Evolutionary conservation across 1,140 invertebrate genomes (phyloP).

Genomic region (Drosophila sechellia): DNA sequence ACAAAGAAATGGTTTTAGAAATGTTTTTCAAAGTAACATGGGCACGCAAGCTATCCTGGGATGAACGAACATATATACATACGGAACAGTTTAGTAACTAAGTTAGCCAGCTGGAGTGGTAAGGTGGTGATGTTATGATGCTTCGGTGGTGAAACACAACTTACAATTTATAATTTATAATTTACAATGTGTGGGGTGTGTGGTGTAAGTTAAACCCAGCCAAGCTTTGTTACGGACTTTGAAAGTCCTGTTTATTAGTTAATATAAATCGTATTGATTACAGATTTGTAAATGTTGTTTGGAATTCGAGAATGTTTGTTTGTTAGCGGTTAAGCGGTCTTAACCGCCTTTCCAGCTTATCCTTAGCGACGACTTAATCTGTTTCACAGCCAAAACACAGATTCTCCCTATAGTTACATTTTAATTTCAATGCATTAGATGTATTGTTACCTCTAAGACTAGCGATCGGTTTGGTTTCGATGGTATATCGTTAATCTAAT

Average conservation of each 20-base stretch:
- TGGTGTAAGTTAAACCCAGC: slow-evolving; percentile 50
- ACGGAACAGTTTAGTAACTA: slow-evolving; percentile 14
- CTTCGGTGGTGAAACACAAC: slow-evolving; percentile 2
- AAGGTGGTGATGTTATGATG: slow-evolving; percentile 12
- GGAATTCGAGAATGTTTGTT: slow-evolving; percentile 19
- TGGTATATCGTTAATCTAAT: slow-evolving; percentile 20
- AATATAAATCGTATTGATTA: slow-evolving; percentile 46
- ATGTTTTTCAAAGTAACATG: background rate
- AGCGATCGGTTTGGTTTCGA: slow-evolving; percentile 43
- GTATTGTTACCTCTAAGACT: slow-evolving; percentile 54
- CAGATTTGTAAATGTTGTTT: slow-evolving; percentile 32
- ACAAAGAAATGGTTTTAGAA: slow-evolving; percentile 1
- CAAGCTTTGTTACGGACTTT: slow-evolving; percentile 55
- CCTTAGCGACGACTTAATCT: slow-evolving; percentile 78
- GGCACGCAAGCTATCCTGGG: slow-evolving; percentile 10
- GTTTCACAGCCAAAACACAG: slow-evolving; percentile 85
- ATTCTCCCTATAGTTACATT: slow-evolving; percentile 60
- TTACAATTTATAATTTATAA: background rate
- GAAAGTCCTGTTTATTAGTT: slow-evolving; percentile 63
- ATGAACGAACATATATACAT: slow-evolving; percentile 22
- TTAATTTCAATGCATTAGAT: slow-evolving; percentile 4
- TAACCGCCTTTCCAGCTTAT: slow-evolving; percentile 35
- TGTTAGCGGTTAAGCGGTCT: slow-evolving; percentile 21
- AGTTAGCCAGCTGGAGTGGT: slow-evolving; percentile 20
- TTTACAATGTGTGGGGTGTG: slow-evolving; percentile 13